A percentile compares a stretch with the other conserved stretches of the same genome.
These are phyloP conservation scores for Siniperca knerii DNA, from an alignment of 2,113 vertebrate species.

Conservation along the genomic window DNA sequence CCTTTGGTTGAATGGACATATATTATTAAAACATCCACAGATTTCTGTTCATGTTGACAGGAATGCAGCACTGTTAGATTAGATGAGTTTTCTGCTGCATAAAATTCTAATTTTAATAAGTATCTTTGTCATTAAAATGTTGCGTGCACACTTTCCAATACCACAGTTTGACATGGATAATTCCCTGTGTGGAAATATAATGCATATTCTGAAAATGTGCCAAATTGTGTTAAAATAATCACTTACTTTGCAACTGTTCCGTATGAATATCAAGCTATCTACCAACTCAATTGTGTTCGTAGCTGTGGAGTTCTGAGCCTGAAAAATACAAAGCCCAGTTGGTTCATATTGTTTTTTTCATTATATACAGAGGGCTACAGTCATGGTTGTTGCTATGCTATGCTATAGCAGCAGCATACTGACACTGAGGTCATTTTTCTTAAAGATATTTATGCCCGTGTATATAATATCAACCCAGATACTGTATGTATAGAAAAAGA, in stretches of 20 bases:
- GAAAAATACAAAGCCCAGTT: neutral
- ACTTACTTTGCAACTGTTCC: neutral
- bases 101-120: neutral
- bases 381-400: slow-evolving; percentile 18
- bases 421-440: slow-evolving; percentile 13
- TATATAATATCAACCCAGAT: slow-evolving; percentile 20
- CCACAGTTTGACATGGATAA: neutral
- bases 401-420: neutral
- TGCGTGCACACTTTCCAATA: neutral
- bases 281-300: neutral
- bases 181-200: neutral
- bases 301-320: neutral
- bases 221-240: neutral
- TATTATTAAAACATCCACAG: neutral
- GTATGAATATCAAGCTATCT: neutral
- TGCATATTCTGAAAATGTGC: neutral
- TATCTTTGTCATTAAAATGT: neutral
- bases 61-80: neutral
- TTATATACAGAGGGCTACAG: neutral
- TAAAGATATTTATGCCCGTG: slow-evolving; percentile 9
- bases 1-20: slow-evolving; percentile 24
- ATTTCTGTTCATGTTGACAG: slow-evolving; percentile 18
- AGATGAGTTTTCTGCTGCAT: neutral
- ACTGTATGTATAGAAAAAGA: neutral
- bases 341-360: neutral